A percentile compares a stretch with the other conserved stretches of the same genome.
Conservation (phyloP, 2,888 invertebrate species). For the Lasioglossum leucozonium region DNA sequence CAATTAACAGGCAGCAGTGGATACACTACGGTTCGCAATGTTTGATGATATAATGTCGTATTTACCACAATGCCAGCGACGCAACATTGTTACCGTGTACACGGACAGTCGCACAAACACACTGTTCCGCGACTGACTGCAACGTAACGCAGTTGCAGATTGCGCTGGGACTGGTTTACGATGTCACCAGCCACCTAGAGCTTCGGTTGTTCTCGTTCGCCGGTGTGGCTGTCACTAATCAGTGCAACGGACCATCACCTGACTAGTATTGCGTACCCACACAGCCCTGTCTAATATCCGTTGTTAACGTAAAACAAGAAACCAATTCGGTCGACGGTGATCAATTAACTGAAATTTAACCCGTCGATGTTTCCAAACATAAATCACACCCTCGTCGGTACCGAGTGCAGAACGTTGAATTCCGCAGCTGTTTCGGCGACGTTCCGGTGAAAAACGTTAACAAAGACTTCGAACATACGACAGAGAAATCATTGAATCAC, state of each 20-base stretch:
- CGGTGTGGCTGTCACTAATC: conserved; percentile 54
- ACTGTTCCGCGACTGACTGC: conserved; percentile 41
- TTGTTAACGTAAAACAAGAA: conserved; percentile 33
- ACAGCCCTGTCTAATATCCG: conserved; percentile 41
- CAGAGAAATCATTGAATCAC: neutral
- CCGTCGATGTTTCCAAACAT: conserved; percentile 43
- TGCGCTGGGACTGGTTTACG: conserved; percentile 73
- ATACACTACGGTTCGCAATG: conserved; percentile 31
- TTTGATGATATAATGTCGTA: conserved; percentile 52
- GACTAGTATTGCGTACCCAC: conserved; percentile 41
- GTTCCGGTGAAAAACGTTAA: neutral
- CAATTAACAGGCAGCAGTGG: conserved; percentile 25
- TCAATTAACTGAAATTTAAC: conserved; percentile 57
- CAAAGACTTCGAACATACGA: neutral
- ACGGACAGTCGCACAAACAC: conserved; percentile 11
- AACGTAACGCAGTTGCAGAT: conserved; percentile 57
- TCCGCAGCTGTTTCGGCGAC: neutral
- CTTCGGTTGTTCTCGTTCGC: conserved; percentile 46
- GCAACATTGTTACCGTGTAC: conserved; percentile 41
- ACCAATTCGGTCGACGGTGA: conserved; percentile 46
- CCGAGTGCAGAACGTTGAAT: neutral
- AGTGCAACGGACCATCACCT: conserved; percentile 53
- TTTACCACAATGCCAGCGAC: conserved; percentile 28
- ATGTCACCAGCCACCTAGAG: conserved; percentile 66
- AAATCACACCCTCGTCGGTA: conserved; percentile 25